Conservation (phyloP, 2,888 invertebrate species). For the Arrhopalites spinosus region DNA sequence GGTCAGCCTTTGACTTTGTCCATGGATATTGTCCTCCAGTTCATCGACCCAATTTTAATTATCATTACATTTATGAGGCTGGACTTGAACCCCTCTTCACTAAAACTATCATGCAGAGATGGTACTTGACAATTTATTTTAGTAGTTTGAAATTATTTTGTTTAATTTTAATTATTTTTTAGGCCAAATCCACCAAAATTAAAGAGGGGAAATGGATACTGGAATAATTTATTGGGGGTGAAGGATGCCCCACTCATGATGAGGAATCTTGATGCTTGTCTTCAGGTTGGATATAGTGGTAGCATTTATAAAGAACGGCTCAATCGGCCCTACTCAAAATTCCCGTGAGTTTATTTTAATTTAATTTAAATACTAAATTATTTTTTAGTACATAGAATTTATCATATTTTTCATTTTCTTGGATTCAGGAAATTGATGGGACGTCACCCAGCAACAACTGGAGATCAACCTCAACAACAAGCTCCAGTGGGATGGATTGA, state of each 20-base stretch:
- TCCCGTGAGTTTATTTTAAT: constrained; percentile 4
- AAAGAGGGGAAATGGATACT: constrained; percentile 38
- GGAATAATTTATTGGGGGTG: constrained; percentile 45
- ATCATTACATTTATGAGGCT: constrained; percentile 41
- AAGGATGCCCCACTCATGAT: constrained; percentile 42
- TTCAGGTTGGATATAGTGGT: constrained; percentile 34
- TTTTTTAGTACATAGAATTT: not conserved
- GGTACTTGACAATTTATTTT: constrained; percentile 22
- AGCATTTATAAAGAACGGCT: constrained; percentile 38
- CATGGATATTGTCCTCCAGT: constrained; percentile 47
- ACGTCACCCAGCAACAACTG: constrained; percentile 2
- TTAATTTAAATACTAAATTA: not conserved
- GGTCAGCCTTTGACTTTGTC: constrained; percentile 46
- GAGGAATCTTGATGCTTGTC: constrained; percentile 49
- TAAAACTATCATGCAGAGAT: constrained; percentile 39
- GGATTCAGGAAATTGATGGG: not conserved
- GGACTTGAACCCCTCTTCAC: constrained; percentile 45
- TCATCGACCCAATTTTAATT: constrained; percentile 32
- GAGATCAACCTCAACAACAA: constrained; percentile 23
- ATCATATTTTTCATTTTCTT: not conserved
- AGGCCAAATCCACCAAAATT: constrained; percentile 41
- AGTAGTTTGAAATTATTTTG: not conserved
- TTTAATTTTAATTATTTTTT: not conserved
- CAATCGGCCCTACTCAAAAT: constrained; percentile 42
- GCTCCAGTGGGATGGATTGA: constrained; percentile 34